These are phyloP conservation scores for Himalopsyche anomala DNA, from an alignment of 2,888 invertebrate species.

Conservation along the genomic window DNA sequence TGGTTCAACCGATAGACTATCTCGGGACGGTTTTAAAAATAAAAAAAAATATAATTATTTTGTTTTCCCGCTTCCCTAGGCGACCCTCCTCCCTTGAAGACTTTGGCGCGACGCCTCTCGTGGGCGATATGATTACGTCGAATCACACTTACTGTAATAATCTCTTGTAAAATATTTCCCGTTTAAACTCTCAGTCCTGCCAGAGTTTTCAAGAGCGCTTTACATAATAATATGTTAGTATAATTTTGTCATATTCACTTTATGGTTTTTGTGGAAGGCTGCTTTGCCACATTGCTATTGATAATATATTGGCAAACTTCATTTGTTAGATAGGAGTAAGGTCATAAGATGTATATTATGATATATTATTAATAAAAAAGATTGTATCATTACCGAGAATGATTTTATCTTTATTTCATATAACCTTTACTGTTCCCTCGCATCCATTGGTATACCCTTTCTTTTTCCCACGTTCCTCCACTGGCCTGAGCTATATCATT, in stretches of 20 bases:
- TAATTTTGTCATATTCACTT: slow-evolving; percentile 27
- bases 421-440: too few relatives aligned
- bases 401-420: slow-evolving; percentile 39
- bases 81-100: not conserved
- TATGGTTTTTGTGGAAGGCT: slow-evolving; percentile 50
- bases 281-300: slow-evolving; percentile 54
- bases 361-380: slow-evolving; percentile 59
- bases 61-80: slow-evolving; percentile 4
- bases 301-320: slow-evolving; percentile 56
- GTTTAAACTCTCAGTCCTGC: slow-evolving; percentile 5
- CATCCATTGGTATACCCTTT: too few relatives aligned
- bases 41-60: slow-evolving; percentile 8
- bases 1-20: slow-evolving; percentile 22
- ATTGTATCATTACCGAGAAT: slow-evolving; percentile 57
- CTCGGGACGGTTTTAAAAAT: not conserved
- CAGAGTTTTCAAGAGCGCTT: slow-evolving; percentile 29
- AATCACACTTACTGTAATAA: slow-evolving; percentile 4
- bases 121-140: not conserved
- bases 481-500: too few relatives aligned
- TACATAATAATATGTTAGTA: not conserved
- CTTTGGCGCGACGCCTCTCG: not conserved
- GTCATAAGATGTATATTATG: slow-evolving; percentile 60
- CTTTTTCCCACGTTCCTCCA: too few relatives aligned
- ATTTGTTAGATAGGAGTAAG: slow-evolving; percentile 58
- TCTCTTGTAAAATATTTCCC: slow-evolving; percentile 56